These are phyloP conservation scores for Dunckerocampus dactyliophorus DNA, from an alignment of 2,113 vertebrate genomes.

Conservation along the genomic window DNA sequence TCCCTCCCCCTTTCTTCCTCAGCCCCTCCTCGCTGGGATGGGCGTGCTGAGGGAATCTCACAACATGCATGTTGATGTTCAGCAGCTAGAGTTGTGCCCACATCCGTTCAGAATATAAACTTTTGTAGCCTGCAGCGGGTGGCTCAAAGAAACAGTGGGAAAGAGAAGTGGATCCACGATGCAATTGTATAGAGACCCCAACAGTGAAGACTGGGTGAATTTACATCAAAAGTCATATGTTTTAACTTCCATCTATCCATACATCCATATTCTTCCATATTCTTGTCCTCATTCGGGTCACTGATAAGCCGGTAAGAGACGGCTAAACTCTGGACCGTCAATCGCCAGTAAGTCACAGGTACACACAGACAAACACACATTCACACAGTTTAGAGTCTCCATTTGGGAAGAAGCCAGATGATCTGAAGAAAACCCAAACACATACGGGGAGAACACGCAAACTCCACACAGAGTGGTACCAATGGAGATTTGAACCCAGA, in stretches of 20 bases:
- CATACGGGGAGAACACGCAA: background rate
- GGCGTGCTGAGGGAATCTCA: constrained; percentile 51
- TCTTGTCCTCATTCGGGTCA: no score
- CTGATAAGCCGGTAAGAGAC: no score
- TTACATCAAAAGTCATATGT: no score
- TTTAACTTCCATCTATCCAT: no score
- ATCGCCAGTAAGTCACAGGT: no score
- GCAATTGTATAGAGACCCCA: background rate
- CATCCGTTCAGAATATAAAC: constrained; percentile 51
- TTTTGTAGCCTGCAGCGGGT: constrained; percentile 16
- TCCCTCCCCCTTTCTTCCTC: constrained; percentile 36
- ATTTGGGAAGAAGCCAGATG: background rate
- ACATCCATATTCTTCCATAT: no score
- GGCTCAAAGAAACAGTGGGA: constrained; percentile 11
- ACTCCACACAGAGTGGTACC: background rate
- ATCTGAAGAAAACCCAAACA: background rate
- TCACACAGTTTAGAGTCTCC: background rate
- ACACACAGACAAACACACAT: background rate
- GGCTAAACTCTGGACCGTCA: background rate
- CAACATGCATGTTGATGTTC: constrained; percentile 54
- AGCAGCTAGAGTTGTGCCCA: constrained; percentile 49
- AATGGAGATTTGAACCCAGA: no score
- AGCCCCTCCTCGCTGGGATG: constrained; percentile 37
- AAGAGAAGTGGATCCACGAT: constrained; percentile 11
- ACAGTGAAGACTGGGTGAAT: no score